Evolutionary conservation across 2,888 invertebrate species (phyloP).

Genomic region (Cyclophora punctaria): DNA sequence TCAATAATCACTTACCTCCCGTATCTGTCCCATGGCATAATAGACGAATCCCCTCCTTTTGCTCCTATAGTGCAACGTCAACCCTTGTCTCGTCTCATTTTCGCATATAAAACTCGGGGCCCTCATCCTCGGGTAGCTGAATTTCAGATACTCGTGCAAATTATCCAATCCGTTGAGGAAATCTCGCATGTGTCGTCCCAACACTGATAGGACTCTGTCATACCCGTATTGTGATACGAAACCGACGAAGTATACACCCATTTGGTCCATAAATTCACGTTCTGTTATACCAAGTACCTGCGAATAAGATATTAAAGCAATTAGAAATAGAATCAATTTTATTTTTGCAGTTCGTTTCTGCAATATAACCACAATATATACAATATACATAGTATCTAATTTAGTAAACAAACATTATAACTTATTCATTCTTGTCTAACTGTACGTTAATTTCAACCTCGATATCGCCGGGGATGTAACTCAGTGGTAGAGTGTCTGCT

Average conservation of each 20-base stretch:
- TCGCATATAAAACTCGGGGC: conserved; percentile 98
- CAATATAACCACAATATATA: background rate
- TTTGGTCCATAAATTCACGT: conserved; percentile 92
- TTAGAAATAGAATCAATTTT: background rate
- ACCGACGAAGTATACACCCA: conserved; percentile 95
- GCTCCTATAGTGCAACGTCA: conserved; percentile 94
- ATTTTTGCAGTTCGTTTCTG: background rate
- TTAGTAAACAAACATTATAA: background rate
- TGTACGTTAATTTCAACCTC: conserved; percentile 19
- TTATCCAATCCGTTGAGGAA: conserved; percentile 97
- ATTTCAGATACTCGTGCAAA: conserved; percentile 96
- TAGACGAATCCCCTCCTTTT: conserved; percentile 95
- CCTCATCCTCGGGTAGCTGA: conserved; percentile 91
- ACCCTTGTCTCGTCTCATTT: conserved; percentile 92
- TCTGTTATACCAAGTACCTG: conserved; percentile 92
- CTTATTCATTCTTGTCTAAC: too few species aligned
- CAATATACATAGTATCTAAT: too few species aligned
- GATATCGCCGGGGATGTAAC: conserved; percentile 54
- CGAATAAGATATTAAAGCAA: too few species aligned
- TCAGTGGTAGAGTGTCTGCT: conserved; percentile 78
- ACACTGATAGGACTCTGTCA: conserved; percentile 90
- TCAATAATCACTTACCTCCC: conserved; percentile 75
- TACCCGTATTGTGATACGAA: conserved; percentile 97
- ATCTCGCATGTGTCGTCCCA: conserved; percentile 95
- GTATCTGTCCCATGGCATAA: conserved; percentile 97